Conservation (phyloP, 64 coral and sea anemone species). For the Platygyra sinensis region DNA sequence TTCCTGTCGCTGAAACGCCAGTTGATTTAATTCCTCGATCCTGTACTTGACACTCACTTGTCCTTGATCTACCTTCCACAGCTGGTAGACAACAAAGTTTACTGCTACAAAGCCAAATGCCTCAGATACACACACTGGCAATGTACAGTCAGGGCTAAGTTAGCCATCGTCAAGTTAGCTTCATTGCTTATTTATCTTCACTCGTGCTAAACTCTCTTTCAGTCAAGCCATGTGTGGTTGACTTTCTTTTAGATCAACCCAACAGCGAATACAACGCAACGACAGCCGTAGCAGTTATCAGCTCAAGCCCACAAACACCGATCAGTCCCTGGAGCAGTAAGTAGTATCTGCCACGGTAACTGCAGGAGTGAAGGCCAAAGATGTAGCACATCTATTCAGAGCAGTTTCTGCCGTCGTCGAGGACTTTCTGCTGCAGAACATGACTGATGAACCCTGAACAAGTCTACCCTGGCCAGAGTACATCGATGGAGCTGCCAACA, state of each 20-base stretch:
- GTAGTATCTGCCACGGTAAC: neutral
- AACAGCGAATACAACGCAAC: neutral
- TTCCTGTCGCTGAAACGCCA: too few relatives aligned
- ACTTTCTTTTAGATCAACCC: too few relatives aligned
- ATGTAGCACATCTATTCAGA: neutral
- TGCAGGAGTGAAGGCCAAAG: neutral
- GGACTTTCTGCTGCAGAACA: neutral
- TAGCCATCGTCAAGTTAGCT: too few relatives aligned
- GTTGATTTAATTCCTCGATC: too few relatives aligned
- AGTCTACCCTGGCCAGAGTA: neutral
- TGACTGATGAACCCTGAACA: neutral
- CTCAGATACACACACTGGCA: too few relatives aligned
- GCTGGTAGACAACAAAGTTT: too few relatives aligned
- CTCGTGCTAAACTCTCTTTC: too few relatives aligned
- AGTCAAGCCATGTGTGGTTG: neutral
- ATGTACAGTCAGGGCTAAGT: too few relatives aligned
- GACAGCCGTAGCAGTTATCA: neutral
- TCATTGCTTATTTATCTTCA: too few relatives aligned
- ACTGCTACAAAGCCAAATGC: too few relatives aligned
- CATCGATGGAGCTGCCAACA: constrained; percentile 6
- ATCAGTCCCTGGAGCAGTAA: neutral
- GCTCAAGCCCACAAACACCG: neutral
- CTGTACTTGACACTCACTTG: too few relatives aligned
- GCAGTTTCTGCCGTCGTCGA: constrained; percentile 8
- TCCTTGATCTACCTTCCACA: too few relatives aligned